Evolutionary conservation across 2,888 invertebrate species (phyloP), one percentile per base, ranked within the genome.

Genomic region (Ormyrus pomaceus): DNA sequence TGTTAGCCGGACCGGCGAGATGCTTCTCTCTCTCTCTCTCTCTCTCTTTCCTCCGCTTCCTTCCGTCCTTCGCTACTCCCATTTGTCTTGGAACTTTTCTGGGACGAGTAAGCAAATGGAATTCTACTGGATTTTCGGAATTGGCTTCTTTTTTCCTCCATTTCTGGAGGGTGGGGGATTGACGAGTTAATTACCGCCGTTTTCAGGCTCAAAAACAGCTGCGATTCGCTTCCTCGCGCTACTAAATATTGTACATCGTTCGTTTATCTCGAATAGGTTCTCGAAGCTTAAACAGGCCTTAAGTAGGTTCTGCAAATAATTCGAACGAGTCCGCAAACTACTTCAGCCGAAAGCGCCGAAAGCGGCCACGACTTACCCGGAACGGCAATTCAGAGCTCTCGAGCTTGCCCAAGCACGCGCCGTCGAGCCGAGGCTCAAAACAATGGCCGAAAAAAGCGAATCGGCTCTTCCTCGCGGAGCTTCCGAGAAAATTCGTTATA

Each of bases 1-100:
- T 89, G 89, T 90, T 89, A 87, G 87, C 86, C 82, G 84, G 81
- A 79, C 84, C 81, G 80, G 8, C 55, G 50, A 46, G 46, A 34
- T 2, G 34, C 34, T 34, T 48, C 48, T 73, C 9, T 10, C 72
- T 73, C 79, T 69, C 62, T 77, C 4, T 48, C 48, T 73, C 9
- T 10, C 72, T 73, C 79, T 69, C 62, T 77, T 59, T 59, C 45
- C 50, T 61, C 53, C 19, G 61, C 70, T 61, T 68, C 65, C 82
- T 71, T 66, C 76, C 79, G 64, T 74, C 64, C 71, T 69, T 68
- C 45, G 55, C 59, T 66, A 11, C 59, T 69, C 53, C 61, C 66
- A 48, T 71, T 46, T 61, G 68, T 13, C 6, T 64, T 34, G 34
- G 34, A 34, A 34, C 34, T 34, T 34, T 34, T 34, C 48, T 56